Evolutionary conservation across 2,888 invertebrate genomes (phyloP).

Genomic region (Pediacus dermestoides): DNA sequence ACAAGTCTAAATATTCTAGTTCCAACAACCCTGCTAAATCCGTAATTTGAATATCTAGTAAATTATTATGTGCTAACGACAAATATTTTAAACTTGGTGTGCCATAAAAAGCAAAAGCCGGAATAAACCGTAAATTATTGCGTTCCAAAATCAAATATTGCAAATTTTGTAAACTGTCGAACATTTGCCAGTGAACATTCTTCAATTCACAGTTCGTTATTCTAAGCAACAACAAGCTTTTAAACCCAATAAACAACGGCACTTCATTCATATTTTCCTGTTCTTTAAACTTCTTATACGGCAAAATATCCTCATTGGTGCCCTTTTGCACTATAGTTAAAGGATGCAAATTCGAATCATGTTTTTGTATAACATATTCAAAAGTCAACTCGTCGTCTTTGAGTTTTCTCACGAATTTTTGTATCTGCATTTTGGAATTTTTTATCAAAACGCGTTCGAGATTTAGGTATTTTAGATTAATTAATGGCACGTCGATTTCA

Average conservation of each 20-base stretch:
- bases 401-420: constrained; percentile 48
- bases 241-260: constrained; percentile 52
- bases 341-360: constrained; percentile 37
- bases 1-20: constrained; percentile 62
- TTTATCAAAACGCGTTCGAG: constrained; percentile 50
- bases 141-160: constrained; percentile 62
- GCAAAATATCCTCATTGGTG: constrained; percentile 54
- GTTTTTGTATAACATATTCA: constrained; percentile 42
- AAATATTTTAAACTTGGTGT: constrained; percentile 61
- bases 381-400: constrained; percentile 43
- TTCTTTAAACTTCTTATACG: constrained; percentile 61
- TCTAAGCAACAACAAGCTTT: constrained; percentile 56
- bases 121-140: constrained; percentile 62
- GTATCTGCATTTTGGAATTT: constrained; percentile 43
- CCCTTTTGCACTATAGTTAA: constrained; percentile 43
- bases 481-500: constrained; percentile 52
- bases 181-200: constrained; percentile 66
- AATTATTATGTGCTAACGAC: constrained; percentile 61
- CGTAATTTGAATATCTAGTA: constrained; percentile 61
- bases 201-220: constrained; percentile 59
- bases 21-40: constrained; percentile 64
- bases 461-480: constrained; percentile 53
- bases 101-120: constrained; percentile 66
- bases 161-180: constrained; percentile 59
- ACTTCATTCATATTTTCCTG: constrained; percentile 50